Conservation (phyloP, 2,888 invertebrate species). For the Mycalesis mineus region DNA sequence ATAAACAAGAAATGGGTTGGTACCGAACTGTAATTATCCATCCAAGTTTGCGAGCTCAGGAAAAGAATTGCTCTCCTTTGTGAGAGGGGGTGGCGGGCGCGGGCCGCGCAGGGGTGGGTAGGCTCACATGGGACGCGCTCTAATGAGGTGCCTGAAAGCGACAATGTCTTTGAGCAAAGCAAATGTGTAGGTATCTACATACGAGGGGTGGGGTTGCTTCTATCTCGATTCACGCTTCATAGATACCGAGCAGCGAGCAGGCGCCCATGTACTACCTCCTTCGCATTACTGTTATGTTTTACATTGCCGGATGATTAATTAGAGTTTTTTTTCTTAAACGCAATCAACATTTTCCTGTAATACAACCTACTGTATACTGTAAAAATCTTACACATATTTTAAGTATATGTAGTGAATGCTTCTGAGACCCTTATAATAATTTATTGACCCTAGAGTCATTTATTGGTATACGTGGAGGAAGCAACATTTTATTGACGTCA, state of each 20-base stretch:
- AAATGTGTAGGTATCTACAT: conserved; percentile 74
- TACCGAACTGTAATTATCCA: conserved; percentile 75
- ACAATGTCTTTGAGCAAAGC: conserved; percentile 78
- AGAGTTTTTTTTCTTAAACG: background rate
- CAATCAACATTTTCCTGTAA: no score
- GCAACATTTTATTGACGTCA: no score
- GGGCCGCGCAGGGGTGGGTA: conserved; percentile 44
- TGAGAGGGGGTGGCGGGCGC: conserved; percentile 41
- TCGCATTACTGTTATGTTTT: background rate
- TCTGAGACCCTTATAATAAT: no score
- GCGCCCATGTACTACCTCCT: conserved; percentile 23
- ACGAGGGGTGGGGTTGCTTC: conserved; percentile 66
- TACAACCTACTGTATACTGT: no score
- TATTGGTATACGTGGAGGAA: no score
- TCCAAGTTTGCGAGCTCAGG: conserved; percentile 71
- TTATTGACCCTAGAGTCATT: no score
- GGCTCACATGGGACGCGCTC: conserved; percentile 77
- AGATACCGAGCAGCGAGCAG: conserved; percentile 33
- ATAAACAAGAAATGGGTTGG: conserved; percentile 43
- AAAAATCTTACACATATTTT: no score
- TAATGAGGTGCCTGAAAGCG: conserved; percentile 79
- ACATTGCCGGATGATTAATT: background rate
- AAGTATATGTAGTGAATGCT: no score
- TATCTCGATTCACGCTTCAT: conserved; percentile 39
- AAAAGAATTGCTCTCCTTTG: conserved; percentile 69